Percentiles rank a stretch among this genome's conserved stretches.
These are phyloP conservation scores for Pseudopipra pipra DNA, from an alignment of 2,113 vertebrate genomes.

Conservation along the genomic window DNA sequence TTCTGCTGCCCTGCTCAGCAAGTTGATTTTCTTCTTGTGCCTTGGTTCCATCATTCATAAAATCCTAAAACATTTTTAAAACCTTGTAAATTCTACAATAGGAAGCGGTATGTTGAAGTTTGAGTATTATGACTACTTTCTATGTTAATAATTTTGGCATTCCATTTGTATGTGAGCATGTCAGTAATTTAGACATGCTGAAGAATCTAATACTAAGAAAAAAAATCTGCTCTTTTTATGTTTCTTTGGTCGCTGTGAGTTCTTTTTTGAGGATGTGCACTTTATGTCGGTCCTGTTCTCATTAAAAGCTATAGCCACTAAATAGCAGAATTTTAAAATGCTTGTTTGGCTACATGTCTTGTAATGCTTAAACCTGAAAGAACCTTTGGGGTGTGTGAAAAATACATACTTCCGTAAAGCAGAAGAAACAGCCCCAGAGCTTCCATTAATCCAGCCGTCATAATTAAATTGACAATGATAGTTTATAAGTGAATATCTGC, in stretches of 20 bases:
- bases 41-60: background rate
- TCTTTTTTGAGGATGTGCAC: background rate
- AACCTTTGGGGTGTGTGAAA: background rate
- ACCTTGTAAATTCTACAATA: background rate
- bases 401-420: background rate
- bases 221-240: background rate
- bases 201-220: background rate
- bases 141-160: background rate
- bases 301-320: background rate
- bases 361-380: background rate
- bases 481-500: background rate
- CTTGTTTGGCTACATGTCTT: background rate
- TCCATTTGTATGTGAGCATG: background rate
- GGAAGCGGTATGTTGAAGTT: background rate
- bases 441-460: background rate
- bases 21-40: background rate
- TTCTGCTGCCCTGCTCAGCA: background rate
- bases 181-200: background rate
- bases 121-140: background rate
- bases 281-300: background rate
- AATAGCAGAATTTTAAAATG: background rate
- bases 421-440: background rate
- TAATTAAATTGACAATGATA: background rate
- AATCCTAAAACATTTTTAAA: background rate
- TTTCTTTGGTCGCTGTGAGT: background rate